Base-by-base conservation (phyloP, 2,797 vertebrate genomes). In the Geotrypetes seraphini region DNA sequence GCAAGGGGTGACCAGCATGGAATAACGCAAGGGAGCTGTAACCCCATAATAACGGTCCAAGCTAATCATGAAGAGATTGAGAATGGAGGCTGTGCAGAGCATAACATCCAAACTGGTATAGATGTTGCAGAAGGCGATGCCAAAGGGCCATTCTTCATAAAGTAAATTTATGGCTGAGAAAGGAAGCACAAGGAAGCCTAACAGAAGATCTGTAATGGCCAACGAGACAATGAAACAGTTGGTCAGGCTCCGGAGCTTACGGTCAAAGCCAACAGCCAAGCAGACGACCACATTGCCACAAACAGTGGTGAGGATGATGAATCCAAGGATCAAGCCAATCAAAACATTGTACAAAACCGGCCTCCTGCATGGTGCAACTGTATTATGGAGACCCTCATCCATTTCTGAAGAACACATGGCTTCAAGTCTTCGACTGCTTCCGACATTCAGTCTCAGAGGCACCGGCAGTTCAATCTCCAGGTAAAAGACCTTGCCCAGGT, bases 151-250 rank as follows among this genome's bases (percentile, higher is more conserved):
- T 12, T 45, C 53, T 12, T 66, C 68, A 1, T 64, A 23, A 3
- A 99, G 65, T 47, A 96, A 86, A 10, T 87, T 63, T 7, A 73
- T 57, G 20, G 95, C 91, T 0, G 91, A 92, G 16, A 98, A 71
- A 0, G 95, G 96, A 50, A 96, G 65, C 55, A 98, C 94, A 58
- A 97, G 64, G 31, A 99, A 69, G 33, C 87, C 90, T 1, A 98
- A 73, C 22, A 97, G 74, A 32, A 99, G 78, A 44, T 99, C 94
- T 0, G 96, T 91, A 44, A 88, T 50, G 2, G 94, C 94, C 66
- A 97, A 65, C 2, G 92, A 96, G 47, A 96, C 75, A 1, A 96
- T 85, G 19, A 97, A 90, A 66, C 86, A 91, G 68, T 92, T 97
- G 1, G 88, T 83, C 22, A 85, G 50, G 27, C 74, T 87, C 39